phyloP scores from a whole-genome alignment of 2,113 vertebrate species.

The Ptilorrhoa leucosticta region DNA sequence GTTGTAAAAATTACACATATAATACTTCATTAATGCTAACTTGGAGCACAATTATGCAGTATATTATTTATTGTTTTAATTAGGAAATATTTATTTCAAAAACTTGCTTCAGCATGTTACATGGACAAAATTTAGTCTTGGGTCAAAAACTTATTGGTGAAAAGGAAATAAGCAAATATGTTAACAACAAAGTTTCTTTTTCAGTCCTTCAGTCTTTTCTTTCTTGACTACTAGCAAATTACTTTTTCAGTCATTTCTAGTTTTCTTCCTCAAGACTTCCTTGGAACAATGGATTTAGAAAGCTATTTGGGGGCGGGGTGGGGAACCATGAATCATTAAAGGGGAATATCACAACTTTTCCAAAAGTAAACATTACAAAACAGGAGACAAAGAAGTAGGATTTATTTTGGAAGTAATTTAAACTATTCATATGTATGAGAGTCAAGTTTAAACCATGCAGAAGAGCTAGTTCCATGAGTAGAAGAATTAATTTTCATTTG shows the following conservation, averaged over 20 bases:
- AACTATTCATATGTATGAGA: background rate
- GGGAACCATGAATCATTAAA: background rate
- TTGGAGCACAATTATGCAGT: background rate
- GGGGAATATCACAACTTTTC: background rate
- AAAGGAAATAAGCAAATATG: background rate
- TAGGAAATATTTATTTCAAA: background rate
- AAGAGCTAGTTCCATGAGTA: background rate
- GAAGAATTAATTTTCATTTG: background rate
- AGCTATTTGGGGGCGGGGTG: background rate
- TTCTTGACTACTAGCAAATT: background rate
- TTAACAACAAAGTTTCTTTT: background rate
- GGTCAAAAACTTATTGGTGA: background rate
- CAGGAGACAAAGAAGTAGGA: background rate
- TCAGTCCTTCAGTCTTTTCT: background rate
- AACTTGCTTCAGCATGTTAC: background rate
- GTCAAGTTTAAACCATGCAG: background rate
- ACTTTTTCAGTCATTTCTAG: background rate
- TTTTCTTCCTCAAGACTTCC: background rate
- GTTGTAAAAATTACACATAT: conserved; percentile 48
- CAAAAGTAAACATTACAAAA: background rate
- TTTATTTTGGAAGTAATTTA: background rate
- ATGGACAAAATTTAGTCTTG: background rate
- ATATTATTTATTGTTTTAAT: conserved; percentile 20
- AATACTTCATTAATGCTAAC: conserved; percentile 65
- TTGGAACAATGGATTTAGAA: background rate